These are phyloP conservation scores for Antrozous pallidus DNA, from an alignment of 2,797 vertebrate genomes.

Conservation along the genomic window DNA sequence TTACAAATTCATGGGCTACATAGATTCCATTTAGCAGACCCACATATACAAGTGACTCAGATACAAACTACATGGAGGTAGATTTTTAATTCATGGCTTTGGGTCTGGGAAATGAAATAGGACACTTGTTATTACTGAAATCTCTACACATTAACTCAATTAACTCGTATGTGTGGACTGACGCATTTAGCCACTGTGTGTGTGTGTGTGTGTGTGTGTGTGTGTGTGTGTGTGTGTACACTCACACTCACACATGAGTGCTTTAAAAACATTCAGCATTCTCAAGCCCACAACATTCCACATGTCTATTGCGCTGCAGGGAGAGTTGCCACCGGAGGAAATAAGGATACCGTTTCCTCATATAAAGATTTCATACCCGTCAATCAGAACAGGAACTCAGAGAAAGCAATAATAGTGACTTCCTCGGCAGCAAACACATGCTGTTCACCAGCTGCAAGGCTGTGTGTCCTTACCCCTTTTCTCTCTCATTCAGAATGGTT, in stretches of 20 bases:
- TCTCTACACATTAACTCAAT: conserved; percentile 50
- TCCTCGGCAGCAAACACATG: conserved; percentile 86
- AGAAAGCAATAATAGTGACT: conserved; percentile 88
- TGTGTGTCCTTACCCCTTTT: conserved; percentile 83
- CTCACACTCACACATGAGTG: fast-evolving
- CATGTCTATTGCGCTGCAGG: neutral
- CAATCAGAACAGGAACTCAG: conserved; percentile 86
- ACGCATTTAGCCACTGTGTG: neutral
- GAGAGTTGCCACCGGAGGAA: conserved; percentile 36
- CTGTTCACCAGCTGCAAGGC: conserved; percentile 89
- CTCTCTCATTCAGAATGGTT: conserved; percentile 85
- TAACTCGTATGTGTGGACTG: neutral
- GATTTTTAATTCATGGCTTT: neutral
- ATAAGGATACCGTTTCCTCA: conserved; percentile 70
- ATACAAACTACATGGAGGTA: neutral
- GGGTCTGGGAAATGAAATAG: conserved; percentile 48
- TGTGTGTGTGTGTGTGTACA: neutral
- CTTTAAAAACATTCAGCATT: neutral
- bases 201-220: neutral
- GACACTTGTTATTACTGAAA: conserved; percentile 37
- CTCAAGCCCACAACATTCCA: conserved; percentile 40
- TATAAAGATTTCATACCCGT: conserved; percentile 83
- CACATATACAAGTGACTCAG: neutral
- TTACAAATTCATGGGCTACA: neutral
- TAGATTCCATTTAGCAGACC: neutral